Percentiles rank a stretch among this genome's conserved stretches.
Evolutionary conservation across 1,140 invertebrate genomes (phyloP).

Genomic region (Drosophila rufa): DNA sequence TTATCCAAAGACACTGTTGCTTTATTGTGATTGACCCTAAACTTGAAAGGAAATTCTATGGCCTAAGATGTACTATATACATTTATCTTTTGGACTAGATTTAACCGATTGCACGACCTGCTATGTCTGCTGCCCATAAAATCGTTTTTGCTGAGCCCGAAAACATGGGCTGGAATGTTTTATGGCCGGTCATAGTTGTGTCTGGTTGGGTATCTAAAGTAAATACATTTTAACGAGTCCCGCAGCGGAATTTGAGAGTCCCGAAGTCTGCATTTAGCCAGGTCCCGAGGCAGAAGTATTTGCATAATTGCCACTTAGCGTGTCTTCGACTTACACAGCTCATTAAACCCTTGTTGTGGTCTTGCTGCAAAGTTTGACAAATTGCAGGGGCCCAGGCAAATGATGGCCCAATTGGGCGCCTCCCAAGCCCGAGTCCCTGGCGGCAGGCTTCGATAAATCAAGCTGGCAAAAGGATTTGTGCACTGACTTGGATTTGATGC

Average conservation of each 20-base stretch:
- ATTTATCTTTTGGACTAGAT: neutral
- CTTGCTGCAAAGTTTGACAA: conserved; percentile 49
- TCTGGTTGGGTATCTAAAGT: neutral
- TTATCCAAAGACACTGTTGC: conserved; percentile 1
- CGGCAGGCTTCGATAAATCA: conserved; percentile 49
- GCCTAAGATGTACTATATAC: conserved; percentile 11
- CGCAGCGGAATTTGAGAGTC: neutral
- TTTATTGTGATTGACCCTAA: conserved; percentile 12
- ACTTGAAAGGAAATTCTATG: conserved; percentile 9
- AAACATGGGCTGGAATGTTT: conserved; percentile 15
- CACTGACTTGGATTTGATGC: conserved; percentile 39
- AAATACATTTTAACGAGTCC: conserved; percentile 23
- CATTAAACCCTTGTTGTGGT: conserved; percentile 45
- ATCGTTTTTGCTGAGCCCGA: neutral
- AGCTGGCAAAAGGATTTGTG: conserved; percentile 39
- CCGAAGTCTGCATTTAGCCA: conserved; percentile 3
- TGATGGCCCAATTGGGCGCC: conserved; percentile 40
- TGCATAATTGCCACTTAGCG: conserved; percentile 52
- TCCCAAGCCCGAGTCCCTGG: conserved; percentile 6
- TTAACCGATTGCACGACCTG: conserved; percentile 5
- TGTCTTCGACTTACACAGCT: conserved; percentile 45
- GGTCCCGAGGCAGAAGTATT: conserved; percentile 16
- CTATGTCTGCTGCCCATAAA: conserved; percentile 18
- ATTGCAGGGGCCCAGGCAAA: conserved; percentile 23
- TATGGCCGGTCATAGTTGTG: conserved; percentile 12